Evolutionary conservation across 2,797 vertebrate species (phyloP).

Genomic region (Sebastolobus altivelis): DNA sequence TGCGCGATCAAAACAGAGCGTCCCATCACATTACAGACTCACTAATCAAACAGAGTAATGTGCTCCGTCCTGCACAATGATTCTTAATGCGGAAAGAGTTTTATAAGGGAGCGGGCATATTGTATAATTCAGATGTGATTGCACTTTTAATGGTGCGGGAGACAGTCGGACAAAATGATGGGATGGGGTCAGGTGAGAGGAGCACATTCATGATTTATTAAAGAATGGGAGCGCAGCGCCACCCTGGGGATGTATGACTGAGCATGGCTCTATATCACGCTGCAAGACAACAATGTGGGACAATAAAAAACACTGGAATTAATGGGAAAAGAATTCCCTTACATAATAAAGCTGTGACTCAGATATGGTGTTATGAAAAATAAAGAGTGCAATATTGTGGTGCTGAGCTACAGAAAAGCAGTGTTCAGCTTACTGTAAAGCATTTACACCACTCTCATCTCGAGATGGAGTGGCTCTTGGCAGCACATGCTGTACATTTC

Average conservation of each 20-base stretch:
- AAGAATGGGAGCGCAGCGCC: slow-evolving; percentile 65
- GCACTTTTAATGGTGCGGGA: slow-evolving; percentile 10
- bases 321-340: slow-evolving; percentile 14
- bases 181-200: slow-evolving; percentile 59
- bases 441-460: slow-evolving; percentile 40
- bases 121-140: not conserved
- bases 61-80: not conserved
- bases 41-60: not conserved
- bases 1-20: slow-evolving; percentile 6
- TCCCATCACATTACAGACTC: not conserved
- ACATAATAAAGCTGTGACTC: slow-evolving; percentile 32
- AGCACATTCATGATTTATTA: slow-evolving; percentile 64
- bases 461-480: slow-evolving; percentile 31
- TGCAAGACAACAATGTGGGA: not conserved
- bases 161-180: slow-evolving; percentile 30
- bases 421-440: slow-evolving; percentile 4
- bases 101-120: not conserved
- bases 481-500: slow-evolving; percentile 37
- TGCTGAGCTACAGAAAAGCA: not conserved
- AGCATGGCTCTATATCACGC: not conserved
- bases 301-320: not conserved
- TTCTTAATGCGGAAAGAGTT: not conserved
- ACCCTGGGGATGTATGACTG: slow-evolving; percentile 46
- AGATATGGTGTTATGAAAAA: slow-evolving; percentile 13
- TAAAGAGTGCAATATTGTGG: not conserved